Evolutionary conservation across 2,888 invertebrate species (phyloP).

Genomic region (Polydrusus pterygomalis): DNA sequence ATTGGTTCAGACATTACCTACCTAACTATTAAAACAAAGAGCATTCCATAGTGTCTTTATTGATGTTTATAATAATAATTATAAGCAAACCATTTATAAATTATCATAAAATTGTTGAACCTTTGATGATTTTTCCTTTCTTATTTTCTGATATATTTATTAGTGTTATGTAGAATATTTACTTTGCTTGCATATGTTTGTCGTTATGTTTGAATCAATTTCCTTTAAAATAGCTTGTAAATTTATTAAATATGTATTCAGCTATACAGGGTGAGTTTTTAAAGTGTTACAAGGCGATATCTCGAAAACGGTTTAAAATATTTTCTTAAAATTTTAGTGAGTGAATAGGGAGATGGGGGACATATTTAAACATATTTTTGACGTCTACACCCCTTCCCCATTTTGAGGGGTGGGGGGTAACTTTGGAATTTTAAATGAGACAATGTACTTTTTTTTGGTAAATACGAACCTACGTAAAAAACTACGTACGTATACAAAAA

Average conservation of each 20-base stretch:
- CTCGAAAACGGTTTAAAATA: too few relatives aligned
- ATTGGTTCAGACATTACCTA: conserved; percentile 31
- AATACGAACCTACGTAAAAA: too few relatives aligned
- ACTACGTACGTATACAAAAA: too few relatives aligned
- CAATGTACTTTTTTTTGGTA: too few relatives aligned
- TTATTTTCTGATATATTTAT: conserved; percentile 19
- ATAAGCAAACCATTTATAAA: conserved; percentile 42
- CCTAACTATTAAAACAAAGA: conserved; percentile 45
- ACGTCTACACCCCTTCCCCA: too few relatives aligned
- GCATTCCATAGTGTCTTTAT: conserved; percentile 53
- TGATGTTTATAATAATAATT: conserved; percentile 39
- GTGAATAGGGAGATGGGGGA: too few relatives aligned
- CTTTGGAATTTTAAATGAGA: too few relatives aligned
- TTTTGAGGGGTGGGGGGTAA: too few relatives aligned
- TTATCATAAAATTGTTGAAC: conserved; percentile 33
- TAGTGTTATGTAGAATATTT: conserved; percentile 7
- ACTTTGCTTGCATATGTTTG: conserved; percentile 21
- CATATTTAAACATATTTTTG: too few relatives aligned
- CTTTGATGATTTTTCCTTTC: conserved; percentile 42
- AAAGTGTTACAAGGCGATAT: too few relatives aligned
- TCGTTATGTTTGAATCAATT: not conserved
- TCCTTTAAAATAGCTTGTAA: not conserved
- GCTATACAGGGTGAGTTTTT: too few relatives aligned
- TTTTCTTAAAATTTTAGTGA: too few relatives aligned
- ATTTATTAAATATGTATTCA: conserved; percentile 16